Evolutionary conservation across 2,797 vertebrate genomes (phyloP).

Genomic region (Heterohyrax brucei): DNA sequence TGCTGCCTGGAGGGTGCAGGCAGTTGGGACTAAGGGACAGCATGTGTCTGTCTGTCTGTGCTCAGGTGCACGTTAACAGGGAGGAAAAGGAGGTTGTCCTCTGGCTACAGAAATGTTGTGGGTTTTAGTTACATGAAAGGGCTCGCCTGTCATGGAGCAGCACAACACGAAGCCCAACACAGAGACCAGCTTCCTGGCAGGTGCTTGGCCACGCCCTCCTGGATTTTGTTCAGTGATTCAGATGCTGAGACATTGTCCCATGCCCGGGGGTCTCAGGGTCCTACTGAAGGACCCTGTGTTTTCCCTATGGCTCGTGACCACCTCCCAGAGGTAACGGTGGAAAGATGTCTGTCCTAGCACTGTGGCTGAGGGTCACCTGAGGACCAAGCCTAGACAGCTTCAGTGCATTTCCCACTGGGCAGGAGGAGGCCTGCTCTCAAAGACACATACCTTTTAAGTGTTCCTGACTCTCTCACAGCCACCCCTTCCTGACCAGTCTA

Average conservation of each 20-base stretch:
- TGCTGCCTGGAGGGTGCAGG: too few relatives aligned
- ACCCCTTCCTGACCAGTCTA: background rate
- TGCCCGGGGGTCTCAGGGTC: accelerated
- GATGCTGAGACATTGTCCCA: background rate
- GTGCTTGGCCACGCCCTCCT: background rate
- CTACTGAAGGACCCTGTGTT: background rate
- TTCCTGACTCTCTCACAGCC: too few relatives aligned
- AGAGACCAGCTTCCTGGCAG: background rate
- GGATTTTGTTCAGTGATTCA: too few relatives aligned
- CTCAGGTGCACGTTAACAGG: too few relatives aligned
- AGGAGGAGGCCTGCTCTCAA: background rate
- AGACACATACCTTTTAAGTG: background rate
- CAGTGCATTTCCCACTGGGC: accelerated
- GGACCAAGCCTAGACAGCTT: accelerated
- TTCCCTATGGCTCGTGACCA: background rate
- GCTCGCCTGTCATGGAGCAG: accelerated
- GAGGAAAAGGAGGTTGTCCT: background rate
- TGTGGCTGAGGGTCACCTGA: too few relatives aligned
- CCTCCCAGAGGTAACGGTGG: too few relatives aligned
- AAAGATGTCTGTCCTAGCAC: background rate
- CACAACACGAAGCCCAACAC: background rate
- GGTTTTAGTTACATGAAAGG: background rate
- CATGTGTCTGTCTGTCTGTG: background rate
- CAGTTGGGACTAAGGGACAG: background rate
- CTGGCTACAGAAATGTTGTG: background rate